Conservation (phyloP, 2,113 vertebrate species). For the Paradoxurus hermaphroditus region DNA sequence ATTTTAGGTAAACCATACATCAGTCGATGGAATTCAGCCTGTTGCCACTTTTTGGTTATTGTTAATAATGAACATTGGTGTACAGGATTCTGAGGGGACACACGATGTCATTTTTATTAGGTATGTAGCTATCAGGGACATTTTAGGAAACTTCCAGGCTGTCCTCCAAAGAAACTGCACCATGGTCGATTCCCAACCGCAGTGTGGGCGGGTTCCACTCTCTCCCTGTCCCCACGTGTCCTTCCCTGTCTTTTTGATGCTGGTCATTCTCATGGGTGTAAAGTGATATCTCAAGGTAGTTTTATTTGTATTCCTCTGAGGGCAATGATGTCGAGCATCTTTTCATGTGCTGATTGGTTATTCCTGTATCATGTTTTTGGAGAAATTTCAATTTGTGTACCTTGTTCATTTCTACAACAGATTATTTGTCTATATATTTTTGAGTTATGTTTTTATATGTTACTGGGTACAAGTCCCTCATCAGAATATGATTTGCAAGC, state of each 20-base stretch:
- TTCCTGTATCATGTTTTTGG: neutral
- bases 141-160: neutral
- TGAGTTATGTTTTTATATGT: neutral
- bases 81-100: neutral
- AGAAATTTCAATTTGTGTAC: neutral
- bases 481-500: neutral
- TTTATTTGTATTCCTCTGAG: neutral
- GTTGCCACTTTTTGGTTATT: neutral
- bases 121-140: rapidly evolving
- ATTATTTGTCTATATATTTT: neutral
- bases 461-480: neutral
- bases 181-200: rapidly evolving
- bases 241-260: neutral
- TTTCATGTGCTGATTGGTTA: neutral
- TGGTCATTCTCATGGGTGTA: rapidly evolving
- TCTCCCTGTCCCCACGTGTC: rapidly evolving
- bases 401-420: neutral
- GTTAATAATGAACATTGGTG: too few relatives aligned
- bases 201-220: rapidly evolving
- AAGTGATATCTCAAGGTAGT: neutral
- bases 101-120: neutral
- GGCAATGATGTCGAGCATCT: neutral
- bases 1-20: too few relatives aligned
- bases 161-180: neutral
- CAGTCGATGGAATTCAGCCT: neutral